Percentiles rank a stretch among this genome's conserved stretches.
Conservation (phyloP, 2,113 vertebrate species). For the Mormyrus iriodes region DNA sequence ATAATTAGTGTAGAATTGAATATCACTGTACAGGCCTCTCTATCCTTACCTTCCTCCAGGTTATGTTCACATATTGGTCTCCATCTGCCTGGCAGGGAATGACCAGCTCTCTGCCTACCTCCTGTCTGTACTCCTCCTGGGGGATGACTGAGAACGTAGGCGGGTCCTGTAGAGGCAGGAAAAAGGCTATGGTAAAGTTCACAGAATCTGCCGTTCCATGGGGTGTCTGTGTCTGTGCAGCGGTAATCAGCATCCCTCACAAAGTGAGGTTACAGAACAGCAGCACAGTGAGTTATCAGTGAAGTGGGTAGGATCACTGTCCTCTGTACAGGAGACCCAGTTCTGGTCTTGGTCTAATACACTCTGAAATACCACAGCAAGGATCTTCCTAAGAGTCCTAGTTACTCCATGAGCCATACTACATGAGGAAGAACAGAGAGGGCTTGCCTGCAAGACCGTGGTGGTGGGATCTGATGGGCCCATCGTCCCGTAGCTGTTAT, state of each 20-base stretch:
- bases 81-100: conserved; percentile 70
- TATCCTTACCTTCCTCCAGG: conserved; percentile 79
- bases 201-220: not conserved
- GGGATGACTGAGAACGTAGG: conserved; percentile 70
- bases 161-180: conserved; percentile 67
- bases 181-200: not conserved
- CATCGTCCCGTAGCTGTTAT: conserved; percentile 80
- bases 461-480: conserved; percentile 69
- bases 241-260: not conserved
- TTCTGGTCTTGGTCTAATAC: not conserved
- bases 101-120: conserved; percentile 71
- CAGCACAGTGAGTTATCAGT: not conserved
- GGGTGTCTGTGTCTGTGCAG: not conserved
- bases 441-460: conserved; percentile 75
- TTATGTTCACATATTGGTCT: conserved; percentile 66
- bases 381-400: not conserved
- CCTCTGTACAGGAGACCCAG: not conserved
- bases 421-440: not conserved
- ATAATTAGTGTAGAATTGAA: not conserved
- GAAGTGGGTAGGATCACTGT: not conserved
- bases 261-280: not conserved
- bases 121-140: conserved; percentile 73
- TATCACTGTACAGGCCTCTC: not conserved
- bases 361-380: not conserved
- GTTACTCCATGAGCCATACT: not conserved